Evolutionary conservation across 2,113 vertebrate species (phyloP).

Genomic region (Macheiramphus alcinus): DNA sequence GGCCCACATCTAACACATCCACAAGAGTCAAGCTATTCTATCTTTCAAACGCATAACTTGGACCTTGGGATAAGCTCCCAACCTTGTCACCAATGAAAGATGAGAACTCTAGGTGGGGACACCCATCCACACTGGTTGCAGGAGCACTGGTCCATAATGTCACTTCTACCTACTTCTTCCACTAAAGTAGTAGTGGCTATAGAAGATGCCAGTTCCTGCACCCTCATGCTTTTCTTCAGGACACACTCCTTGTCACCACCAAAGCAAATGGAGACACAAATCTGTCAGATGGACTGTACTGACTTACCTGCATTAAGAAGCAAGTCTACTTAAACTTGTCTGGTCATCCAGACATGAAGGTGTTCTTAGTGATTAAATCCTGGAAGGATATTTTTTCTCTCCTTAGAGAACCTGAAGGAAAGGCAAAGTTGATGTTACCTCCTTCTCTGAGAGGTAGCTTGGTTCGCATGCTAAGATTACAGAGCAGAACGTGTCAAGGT

Average conservation of each 20-base stretch:
- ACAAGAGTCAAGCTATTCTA: neutral
- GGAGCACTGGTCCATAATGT: neutral
- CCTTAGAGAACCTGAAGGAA: neutral
- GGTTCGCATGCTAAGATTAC: neutral
- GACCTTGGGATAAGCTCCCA: neutral
- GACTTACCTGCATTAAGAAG: neutral
- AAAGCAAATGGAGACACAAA: neutral
- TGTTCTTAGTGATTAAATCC: neutral
- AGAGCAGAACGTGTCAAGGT: neutral
- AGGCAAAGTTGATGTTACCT: neutral
- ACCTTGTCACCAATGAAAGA: neutral
- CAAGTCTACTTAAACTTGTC: neutral
- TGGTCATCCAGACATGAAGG: neutral
- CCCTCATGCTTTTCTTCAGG: neutral
- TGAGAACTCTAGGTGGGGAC: neutral
- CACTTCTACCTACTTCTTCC: neutral
- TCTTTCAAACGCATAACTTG: neutral
- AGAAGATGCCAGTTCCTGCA: neutral
- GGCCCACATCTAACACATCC: neutral
- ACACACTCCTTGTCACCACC: neutral
- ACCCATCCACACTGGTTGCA: neutral
- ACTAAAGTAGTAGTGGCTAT: neutral
- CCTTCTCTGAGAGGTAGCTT: neutral
- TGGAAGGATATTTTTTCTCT: neutral
- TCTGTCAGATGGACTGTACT: neutral